Base-by-base conservation (phyloP, 2,113 vertebrate genomes). In the Coregonus clupeaformis region DNA sequence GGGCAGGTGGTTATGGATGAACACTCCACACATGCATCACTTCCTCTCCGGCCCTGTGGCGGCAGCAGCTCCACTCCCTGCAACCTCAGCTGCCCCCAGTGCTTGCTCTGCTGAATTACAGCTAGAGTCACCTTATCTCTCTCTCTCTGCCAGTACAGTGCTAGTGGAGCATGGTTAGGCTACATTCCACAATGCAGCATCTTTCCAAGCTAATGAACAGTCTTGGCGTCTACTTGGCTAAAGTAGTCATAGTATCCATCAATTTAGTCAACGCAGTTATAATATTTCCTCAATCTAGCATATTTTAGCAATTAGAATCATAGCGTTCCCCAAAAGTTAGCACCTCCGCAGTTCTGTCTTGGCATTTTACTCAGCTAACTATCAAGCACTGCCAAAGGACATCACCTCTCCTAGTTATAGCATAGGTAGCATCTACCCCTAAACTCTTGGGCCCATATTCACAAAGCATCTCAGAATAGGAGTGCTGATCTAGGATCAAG, bases 121-220 rank as follows among this genome's bases (percentile, higher is more conserved):
- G n/a, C n/a, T 22, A 18, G 47, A 36, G 30, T 69, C 68, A 25
- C 68, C 13, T 70, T 55, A 55, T 70, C 45, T 70, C 47, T 45
- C 45, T 45, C 45, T 12, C 36, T 42, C 36, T 42, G 24, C 36
- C 67, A 69, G 67, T 42, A 47, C 6, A 24, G 9, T 9, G 9
- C 36, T 42, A 12, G 36, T 42, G 9, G 36, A 42, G 11, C 36
- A 42, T 12, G 36, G 36, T 42, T 42, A 42, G 36, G 9, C 36
- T 42, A 11, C 9, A 11, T 42, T 42, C 36, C 36, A 11, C 36
- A 42, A 42, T 42, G 36, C 9, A 42, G 36, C 36, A 42, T 42
- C 9, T 42, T 42, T 42, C 36, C 36, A 2, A 42, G 36, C 36
- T 42, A 42, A 42, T 42, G 9, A 42, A 42, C 36, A 42, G 36